Evolutionary conservation across 2,113 vertebrate genomes (phyloP).

Genomic region (Chaenocephalus aceratus): DNA sequence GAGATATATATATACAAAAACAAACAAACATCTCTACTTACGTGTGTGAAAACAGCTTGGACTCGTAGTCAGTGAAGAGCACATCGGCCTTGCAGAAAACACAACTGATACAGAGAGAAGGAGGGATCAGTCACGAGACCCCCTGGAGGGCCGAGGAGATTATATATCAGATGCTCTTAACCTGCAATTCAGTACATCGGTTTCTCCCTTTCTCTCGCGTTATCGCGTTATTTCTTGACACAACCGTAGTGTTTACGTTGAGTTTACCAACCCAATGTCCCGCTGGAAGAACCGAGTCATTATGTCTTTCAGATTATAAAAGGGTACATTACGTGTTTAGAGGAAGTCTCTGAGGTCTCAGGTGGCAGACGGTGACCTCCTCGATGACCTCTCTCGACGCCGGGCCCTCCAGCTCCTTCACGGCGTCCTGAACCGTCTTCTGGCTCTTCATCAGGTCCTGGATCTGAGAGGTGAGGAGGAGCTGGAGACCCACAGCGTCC

Average conservation of each 20-base stretch:
- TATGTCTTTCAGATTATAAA: too few relatives aligned
- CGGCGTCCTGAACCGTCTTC: slow-evolving; percentile 92
- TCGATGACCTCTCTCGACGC: slow-evolving; percentile 93
- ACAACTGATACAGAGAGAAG: slow-evolving; percentile 83
- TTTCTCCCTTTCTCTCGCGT: too few relatives aligned
- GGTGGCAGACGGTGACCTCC: slow-evolving; percentile 93
- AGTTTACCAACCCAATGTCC: too few relatives aligned
- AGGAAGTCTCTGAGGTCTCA: slow-evolving; percentile 91
- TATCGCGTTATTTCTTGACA: too few relatives aligned
- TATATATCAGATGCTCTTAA: too few relatives aligned
- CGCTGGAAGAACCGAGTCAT: too few relatives aligned
- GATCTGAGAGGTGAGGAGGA: slow-evolving; percentile 92
- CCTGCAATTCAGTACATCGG: too few relatives aligned
- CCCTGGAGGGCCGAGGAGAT: too few relatives aligned
- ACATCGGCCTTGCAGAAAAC: slow-evolving; percentile 98
- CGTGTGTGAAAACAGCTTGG: slow-evolving; percentile 97
- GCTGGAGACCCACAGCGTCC: slow-evolving; percentile 93
- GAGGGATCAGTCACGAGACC: too few relatives aligned
- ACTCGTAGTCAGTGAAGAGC: slow-evolving; percentile 97
- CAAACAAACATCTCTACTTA: slow-evolving; percentile 71
- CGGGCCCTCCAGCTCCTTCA: slow-evolving; percentile 93
- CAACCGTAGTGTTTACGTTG: too few relatives aligned
- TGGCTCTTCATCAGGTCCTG: slow-evolving; percentile 93
- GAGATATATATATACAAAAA: too few relatives aligned
- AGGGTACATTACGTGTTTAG: slow-evolving; percentile 91